Evolutionary conservation across 2,797 vertebrate genomes (phyloP), one percentile per base, ranked within the genome.

Genomic region (Pelodytes ibericus): DNA sequence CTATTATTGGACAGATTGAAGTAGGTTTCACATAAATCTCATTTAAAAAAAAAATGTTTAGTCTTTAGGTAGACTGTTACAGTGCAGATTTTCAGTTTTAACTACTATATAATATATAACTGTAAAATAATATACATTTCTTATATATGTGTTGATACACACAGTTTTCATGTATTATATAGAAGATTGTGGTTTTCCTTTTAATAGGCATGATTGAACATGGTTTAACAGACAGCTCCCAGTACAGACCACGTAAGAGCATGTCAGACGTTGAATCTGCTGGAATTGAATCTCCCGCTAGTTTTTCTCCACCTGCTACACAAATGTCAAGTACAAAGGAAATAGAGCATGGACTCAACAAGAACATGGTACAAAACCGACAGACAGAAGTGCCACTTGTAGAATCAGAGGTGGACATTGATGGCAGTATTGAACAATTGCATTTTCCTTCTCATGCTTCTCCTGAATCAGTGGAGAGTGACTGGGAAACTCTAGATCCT

Each of bases 401-500:
- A 49, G 83, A 75, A 4, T 44, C 44, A 0, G 84, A 84, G 59
- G 72, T 84, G 36, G 79, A 82, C 63, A 80, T n/a, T 41, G 79
- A 64, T 0, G 86, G 80, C 2, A 72, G 84, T 24, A 72, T 73
- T 78, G 87, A 89, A 56, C 89, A 79, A 82, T 85, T 94, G 81
- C 92, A 90, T 69, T 91, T 90, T 18, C 94, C 94, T 9, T 88
- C 92, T 0, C 90, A 62, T 0, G 10, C 89, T 60, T 96, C 95
- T 27, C 94, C 93, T 0, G 95, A 93, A 0, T 96, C 94, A 44
- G 95, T 95, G 0, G 96, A 99, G 85, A 96, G 95, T 77, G 96
- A 98, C 87, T 99, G 96, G 97, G 97, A 98, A 89, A 98, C 95
- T 0, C 88, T 99, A 82, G 96, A 98, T 84, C 94, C 96, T 41